A percentile compares a stretch with the other conserved stretches of the same genome.
Conservation (phyloP, 2,113 vertebrate species). For the Vulpes vulpes region DNA sequence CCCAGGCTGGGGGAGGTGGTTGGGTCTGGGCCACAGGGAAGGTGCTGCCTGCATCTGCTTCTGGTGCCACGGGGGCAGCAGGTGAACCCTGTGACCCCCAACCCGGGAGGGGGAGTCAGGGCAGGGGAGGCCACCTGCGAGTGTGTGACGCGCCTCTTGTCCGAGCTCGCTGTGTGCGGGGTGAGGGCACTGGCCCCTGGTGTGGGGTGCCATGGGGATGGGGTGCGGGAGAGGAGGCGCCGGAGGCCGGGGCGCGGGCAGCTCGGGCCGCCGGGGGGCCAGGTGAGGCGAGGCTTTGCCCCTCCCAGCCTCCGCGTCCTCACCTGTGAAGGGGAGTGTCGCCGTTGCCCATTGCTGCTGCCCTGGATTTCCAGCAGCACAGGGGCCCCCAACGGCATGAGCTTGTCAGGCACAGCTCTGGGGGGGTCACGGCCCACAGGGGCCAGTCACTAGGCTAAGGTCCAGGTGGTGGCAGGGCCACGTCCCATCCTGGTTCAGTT, state of each 20-base stretch:
- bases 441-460: background rate
- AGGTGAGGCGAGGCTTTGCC: background rate
- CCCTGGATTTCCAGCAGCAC: background rate
- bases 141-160: background rate
- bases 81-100: background rate
- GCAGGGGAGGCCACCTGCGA: background rate
- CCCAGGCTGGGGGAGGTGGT: background rate
- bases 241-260: no score
- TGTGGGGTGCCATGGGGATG: no score
- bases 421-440: rapidly evolving
- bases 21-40: background rate
- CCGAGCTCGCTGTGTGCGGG: background rate
- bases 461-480: rapidly evolving
- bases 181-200: background rate
- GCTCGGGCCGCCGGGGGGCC: no score
- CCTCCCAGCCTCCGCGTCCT: background rate
- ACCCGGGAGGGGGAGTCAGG: background rate
- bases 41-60: background rate
- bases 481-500: background rate
- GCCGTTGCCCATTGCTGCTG: background rate
- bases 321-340: background rate
- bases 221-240: no score
- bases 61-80: rapidly evolving
- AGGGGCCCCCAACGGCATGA: no score
- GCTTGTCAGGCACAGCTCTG: no score